Evolutionary conservation across 2,797 vertebrate species (phyloP), one percentile per base, ranked within the genome.

Genomic region (Parotocinclus haroldoi): DNA sequence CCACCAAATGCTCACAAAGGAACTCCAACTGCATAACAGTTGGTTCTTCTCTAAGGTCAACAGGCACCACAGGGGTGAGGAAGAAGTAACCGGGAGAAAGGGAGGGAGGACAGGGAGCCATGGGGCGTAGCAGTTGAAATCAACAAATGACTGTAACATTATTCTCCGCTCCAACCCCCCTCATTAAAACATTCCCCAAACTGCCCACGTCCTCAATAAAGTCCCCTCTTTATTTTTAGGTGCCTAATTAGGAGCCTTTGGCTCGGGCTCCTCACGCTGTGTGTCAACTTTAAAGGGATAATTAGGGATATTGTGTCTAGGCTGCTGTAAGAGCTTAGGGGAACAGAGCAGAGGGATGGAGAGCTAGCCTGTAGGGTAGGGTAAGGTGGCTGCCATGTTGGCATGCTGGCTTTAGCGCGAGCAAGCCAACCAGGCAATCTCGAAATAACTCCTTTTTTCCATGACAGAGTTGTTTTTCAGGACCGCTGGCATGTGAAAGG

Each of bases 151-250:
- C 79, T 86, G 70, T 74, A 78, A 81, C 70, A 78, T 79, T 83
- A 84, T 81, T 87, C 82, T 84, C 80, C 79, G 80, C 79, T 74
- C 71, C 69, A 70, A 62, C 80, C 80, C 62, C 81, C 80, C 84
- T 88, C 87, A 86, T 88, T 88, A 88, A 84, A 86, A 87, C 83
- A 88, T 87, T 87, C 84, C 85, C 81, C 77, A 81, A 85, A 83
- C 83, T 82, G 75, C 79, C 73, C 78, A 76, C 67, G 74, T 78
- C 77, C 76, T 74, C 74, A 68, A 80, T 85, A 85, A 86, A 86
- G 82, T 78, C 76, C 78, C 79, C 78, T 78, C 80, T 82, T 82
- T 80, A 78, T 84, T 84, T 86, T 84, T 83, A 85, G 83, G 79
- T 81, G 82, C 84, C 83, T 87, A 87, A 87, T 87, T 85, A 87